Base-by-base conservation (phyloP, 2,888 invertebrate species). In the Leucophenga maculata region DNA sequence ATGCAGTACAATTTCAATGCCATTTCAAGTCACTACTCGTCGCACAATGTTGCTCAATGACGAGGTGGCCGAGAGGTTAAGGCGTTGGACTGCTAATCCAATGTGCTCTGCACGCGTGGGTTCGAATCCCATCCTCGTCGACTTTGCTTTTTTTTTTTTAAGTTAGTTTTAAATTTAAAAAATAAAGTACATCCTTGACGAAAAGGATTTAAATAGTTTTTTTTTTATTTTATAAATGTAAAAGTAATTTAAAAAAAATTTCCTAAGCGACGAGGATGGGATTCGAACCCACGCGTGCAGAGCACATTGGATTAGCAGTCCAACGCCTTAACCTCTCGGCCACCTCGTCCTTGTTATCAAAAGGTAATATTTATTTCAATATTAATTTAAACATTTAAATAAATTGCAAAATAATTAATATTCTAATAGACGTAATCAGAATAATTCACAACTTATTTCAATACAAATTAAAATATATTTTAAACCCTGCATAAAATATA, bases 211-310 rank as follows among this genome's bases (percentile, higher is more conserved):
- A 26, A 26, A 26, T 26, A 26, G 6, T 57, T 57, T 13, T 26
- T 31, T 31, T 31, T 32, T 31, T 57, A n/a, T n/a, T n/a, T 6
- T 59, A 16, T 11, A 3, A 22, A 26, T 11, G 22, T 18, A 3
- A n/a, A 31, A 26, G 13, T 26, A 13, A 26, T 14, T 11, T 39
- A 39, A 39, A 6, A 20, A 39, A 60, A 60, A 60, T 20, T 1
- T 31, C 26, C 14, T n/a, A 18, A 44, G 1, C n/a, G 92, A 92
- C 92, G 92, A 92, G 92, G 93, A 93, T 93, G 93, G 93, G 93
- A 93, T 93, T 93, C 93, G 93, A 93, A 93, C 93, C 93, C 93
- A 93, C 93, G 93, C 93, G 93, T 93, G 93, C 93, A 93, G 93
- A 93, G 93, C 93, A 93, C 93, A 93, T 93, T 93, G 93, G 93